Evolutionary conservation across 2,113 vertebrate genomes (phyloP), one percentile per base, ranked within the genome.

Genomic region (Corydoras maculifer): DNA sequence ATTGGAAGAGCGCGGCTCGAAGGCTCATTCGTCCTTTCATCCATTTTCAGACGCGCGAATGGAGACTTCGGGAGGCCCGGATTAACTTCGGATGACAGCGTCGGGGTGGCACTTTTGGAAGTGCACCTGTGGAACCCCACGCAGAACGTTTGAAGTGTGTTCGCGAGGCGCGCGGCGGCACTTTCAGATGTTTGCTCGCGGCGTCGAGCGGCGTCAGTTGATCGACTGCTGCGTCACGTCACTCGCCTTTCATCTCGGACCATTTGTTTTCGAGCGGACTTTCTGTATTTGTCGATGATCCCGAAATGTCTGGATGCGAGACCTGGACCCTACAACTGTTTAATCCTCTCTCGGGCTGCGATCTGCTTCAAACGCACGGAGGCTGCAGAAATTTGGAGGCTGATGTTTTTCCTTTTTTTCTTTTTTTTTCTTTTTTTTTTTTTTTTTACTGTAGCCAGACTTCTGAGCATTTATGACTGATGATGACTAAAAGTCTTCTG

Each of bases 121-220:
- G 7, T 79, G 77, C 77, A 79, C 77, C 77, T 79, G 77, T 66
- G 50, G 62, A 43, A 61, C 68, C 32, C 57, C 4, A 8, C 55
- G 18, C 55, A 58, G 35, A 29, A 14, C 12, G 25, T 35, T 8
- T 7, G 54, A 65, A 68, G 64, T 62, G 65, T 51, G 11, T 68
- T 43, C 67, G 58, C 32, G 58, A 51, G 18, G 18, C 18, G 18
- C 18, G 18, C 18, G 2, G 18, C 18, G 35, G 35, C 7, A 43
- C 35, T 43, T 43, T 43, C 35, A 5, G 35, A 43, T 8, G 35
- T 43, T 43, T 8, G 35, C 35, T 43, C 35, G 35, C 18, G 1
- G 18, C 18, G 18, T 8, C 30, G 51, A 55, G 18, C 3, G 15
- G 50, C 69, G 30, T 49, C 51, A 55, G 35, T 55, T 54, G 3